Base-by-base conservation (phyloP, 2,888 invertebrate genomes). In the Bhutanitis thaidina region DNA sequence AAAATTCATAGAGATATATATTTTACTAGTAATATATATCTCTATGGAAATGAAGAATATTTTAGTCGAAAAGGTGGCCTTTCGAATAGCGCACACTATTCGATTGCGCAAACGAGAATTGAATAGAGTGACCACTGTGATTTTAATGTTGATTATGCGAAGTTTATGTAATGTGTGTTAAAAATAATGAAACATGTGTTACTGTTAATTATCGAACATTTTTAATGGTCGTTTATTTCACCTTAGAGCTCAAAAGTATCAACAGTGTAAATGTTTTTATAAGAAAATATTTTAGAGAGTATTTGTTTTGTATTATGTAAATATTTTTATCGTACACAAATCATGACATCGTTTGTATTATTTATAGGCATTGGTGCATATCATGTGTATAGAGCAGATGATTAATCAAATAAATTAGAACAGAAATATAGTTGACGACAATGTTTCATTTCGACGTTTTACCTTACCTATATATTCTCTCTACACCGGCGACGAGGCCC, bases 291-390 rank as follows among this genome's bases (percentile, higher is more conserved):
- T 49, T 53, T 36, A 43, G 52, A 49, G 45, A 44, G 44, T 32
- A 36, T 44, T 51, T 61, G 61, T 77, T 73, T 65, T 4, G 32
- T 61, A 61, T 63, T 60, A 52, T 67, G 65, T 68, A 65, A 80
- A 82, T 81, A 82, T 80, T 79, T 73, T 74, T 65, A 71, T 79
- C 75, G 74, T 80, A 71, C 73, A 69, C 67, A 62, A 67, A 75
- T 81, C 76, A 77, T 63, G 67, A 48, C 72, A 77, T 83, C 64
- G 74, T 87, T 87, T 85, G 73, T 86, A 84, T 89, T 78, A 87
- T 88, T 88, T 86, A 85, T 88, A 88, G 83, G 80, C 88, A 88
- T 88, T 88, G 89, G 88, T 88, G 89, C 89, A 89, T 89, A 89
- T 89, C 89, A 89, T 87, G 89, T 89, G 88, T 87, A 86, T 88